Conservation (phyloP, 2,797 vertebrate species). For the Pitangus sulphuratus region DNA sequence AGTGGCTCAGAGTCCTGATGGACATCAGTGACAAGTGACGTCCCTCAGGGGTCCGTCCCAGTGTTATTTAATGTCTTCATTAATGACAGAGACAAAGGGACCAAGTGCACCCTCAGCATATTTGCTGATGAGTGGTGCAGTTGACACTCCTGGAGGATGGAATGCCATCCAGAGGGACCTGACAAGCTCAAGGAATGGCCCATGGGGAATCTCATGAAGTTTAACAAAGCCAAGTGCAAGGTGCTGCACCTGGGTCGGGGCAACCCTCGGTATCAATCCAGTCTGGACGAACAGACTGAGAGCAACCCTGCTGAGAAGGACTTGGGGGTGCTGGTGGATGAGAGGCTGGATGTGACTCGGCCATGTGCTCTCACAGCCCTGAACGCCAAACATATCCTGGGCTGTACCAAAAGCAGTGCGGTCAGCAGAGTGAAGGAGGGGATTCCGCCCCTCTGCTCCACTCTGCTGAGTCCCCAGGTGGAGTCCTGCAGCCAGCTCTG, state of each 20-base stretch:
- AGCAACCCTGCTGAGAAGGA: neutral
- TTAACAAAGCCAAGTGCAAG: neutral
- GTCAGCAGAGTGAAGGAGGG: neutral
- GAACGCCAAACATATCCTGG: neutral
- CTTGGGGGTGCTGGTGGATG: neutral
- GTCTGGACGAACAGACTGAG: neutral
- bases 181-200: neutral
- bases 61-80: neutral
- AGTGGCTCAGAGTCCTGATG: fast-evolving
- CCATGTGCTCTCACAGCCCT: neutral
- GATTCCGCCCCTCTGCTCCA: neutral
- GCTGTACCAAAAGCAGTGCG: neutral
- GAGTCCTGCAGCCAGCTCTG: neutral
- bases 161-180: neutral
- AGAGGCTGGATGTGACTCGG: neutral
- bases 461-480: neutral
- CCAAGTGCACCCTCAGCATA: neutral
- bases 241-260: neutral
- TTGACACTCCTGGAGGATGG: neutral
- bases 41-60: neutral
- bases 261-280: neutral
- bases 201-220: neutral
- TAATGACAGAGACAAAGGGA: neutral
- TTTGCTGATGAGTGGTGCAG: neutral
- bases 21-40: neutral